Base-by-base conservation (phyloP, 2,888 invertebrate species). In the Incurvaria masculella region DNA sequence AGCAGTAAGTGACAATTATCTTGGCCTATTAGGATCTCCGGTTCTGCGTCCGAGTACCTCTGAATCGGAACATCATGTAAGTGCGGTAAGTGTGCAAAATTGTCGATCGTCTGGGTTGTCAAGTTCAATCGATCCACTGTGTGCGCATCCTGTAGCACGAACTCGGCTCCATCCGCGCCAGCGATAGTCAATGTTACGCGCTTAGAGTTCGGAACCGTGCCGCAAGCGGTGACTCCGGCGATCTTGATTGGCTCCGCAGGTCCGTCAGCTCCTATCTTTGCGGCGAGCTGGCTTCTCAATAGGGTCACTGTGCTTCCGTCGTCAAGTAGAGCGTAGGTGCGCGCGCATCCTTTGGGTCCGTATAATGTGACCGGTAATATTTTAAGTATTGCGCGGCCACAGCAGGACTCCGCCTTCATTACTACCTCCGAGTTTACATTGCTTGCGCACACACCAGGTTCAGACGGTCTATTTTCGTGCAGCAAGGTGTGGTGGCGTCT, bases 401-500 rank as follows among this genome's bases (percentile, higher is more conserved):
- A n/a, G 19, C 17, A n/a, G 6, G 18, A 16, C 8, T 41, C 8
- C 41, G 18, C 41, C n/a, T n/a, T n/a, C n/a, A n/a, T 18, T 3
- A 20, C 18, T 8, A 18, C n/a, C 19, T 19, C 20, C 6, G 18
- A 4, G 17, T 10, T 3, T 18, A 8, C 20, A n/a, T 6, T 6
- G 10, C 8, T 3, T 17, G 41, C 19, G 20, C n/a, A n/a, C n/a
- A 19, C 41, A 18, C 2, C 14, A 10, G 10, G 19, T 41, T 6
- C 19, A 19, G 41, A n/a, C 20, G 19, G 41, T n/a, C 41, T 41
- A 10, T 14, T n/a, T n/a, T 23, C 4, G 33, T 52, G 52, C 18
- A 52, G 46, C 19, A 42, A 17, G 2, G 23, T 5, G 20, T 50
- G 52, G 21, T 52, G 52, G 4, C 38, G 27, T n/a, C 40, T 23